Evolutionary conservation across 2,797 vertebrate species (phyloP).

Genomic region (Luscinia luscinia): DNA sequence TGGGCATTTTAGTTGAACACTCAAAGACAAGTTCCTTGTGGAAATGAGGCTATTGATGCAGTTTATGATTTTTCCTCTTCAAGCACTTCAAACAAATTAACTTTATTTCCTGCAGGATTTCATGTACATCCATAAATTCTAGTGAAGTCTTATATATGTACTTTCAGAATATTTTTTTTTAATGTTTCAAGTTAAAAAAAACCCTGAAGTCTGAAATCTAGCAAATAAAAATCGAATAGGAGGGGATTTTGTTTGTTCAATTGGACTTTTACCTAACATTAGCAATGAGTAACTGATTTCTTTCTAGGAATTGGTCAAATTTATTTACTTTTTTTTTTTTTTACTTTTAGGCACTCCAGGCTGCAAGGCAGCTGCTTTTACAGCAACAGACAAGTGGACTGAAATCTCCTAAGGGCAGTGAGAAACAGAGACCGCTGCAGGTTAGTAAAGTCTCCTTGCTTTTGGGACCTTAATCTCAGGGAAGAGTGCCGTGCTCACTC

Average conservation of each 20-base stretch:
- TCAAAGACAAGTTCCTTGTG: constrained; percentile 90
- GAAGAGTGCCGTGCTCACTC: neutral
- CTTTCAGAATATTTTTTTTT: constrained; percentile 33
- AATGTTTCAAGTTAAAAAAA: constrained; percentile 15
- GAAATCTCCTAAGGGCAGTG: constrained; percentile 99
- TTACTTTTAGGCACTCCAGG: constrained; percentile 90
- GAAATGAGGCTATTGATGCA: constrained; percentile 89
- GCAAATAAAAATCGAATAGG: neutral
- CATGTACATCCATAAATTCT: constrained; percentile 67
- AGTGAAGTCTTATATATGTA: constrained; percentile 58
- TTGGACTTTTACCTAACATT: constrained; percentile 30
- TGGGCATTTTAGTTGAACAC: constrained; percentile 97
- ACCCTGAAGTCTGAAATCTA: neutral
- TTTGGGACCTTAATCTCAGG: constrained; percentile 22
- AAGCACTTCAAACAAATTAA: constrained; percentile 88
- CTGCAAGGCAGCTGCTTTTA: constrained; percentile 97
- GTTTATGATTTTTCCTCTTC: constrained; percentile 83
- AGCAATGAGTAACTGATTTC: constrained; percentile 18
- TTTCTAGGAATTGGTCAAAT: constrained; percentile 59
- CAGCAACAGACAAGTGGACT: constrained; percentile 98
- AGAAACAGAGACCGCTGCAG: constrained; percentile 99
- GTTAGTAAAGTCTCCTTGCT: constrained; percentile 81
- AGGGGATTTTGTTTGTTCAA: neutral
- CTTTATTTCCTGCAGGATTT: constrained; percentile 87
- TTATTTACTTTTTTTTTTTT: constrained; percentile 49